Percentiles rank a stretch among this genome's conserved stretches.
Conservation (phyloP, 30 jellyfish, hydroid and myxozoan species). For the Turritopsis dohrnii region DNA sequence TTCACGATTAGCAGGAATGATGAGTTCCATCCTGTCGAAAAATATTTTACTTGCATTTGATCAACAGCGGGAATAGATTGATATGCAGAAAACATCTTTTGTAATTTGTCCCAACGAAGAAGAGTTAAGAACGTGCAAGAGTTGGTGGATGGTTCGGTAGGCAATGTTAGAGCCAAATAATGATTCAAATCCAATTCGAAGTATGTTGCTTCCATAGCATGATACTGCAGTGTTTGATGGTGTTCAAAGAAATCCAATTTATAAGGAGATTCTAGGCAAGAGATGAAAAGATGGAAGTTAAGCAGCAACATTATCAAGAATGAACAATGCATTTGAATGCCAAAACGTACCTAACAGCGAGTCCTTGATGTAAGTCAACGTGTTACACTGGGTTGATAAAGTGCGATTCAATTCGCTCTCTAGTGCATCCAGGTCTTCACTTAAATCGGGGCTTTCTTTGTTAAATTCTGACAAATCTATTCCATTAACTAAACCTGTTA, state of each 20-base stretch:
- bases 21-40: slow-evolving; percentile 16
- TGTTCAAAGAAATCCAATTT: slow-evolving; percentile 31
- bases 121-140: neutral
- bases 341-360: slow-evolving; percentile 25
- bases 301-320: neutral
- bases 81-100: slow-evolving; percentile 5
- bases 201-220: neutral
- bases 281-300: neutral
- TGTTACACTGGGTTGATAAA: slow-evolving; percentile 32
- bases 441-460: neutral
- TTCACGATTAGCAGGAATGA: slow-evolving; percentile 21
- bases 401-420: slow-evolving; percentile 10
- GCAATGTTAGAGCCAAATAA: slow-evolving; percentile 40
- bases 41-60: slow-evolving; percentile 21
- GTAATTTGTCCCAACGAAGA: neutral
- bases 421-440: neutral
- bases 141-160: neutral
- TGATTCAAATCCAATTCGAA: slow-evolving; percentile 31
- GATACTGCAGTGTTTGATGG: slow-evolving; percentile 30
- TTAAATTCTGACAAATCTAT: slow-evolving; percentile 13
- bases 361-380: slow-evolving; percentile 24
- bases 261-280: slow-evolving; percentile 22
- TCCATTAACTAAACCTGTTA: slow-evolving; percentile 47
- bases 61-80: slow-evolving; percentile 43
- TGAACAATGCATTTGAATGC: too few species aligned